Evolutionary conservation across 2,888 invertebrate genomes (phyloP).

Genomic region (Drosophila engyochracea): DNA sequence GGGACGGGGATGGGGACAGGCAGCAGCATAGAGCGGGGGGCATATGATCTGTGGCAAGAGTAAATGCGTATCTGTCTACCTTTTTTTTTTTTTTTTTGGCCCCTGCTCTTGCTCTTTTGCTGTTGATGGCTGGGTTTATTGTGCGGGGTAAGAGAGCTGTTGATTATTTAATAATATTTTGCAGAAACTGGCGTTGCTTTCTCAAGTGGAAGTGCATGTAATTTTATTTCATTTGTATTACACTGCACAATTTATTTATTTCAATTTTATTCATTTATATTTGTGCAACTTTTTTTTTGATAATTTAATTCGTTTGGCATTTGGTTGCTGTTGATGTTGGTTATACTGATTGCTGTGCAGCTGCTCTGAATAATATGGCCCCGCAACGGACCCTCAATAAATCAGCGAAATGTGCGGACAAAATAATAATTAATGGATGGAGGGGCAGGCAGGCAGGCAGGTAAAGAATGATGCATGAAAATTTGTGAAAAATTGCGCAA

Average conservation of each 20-base stretch:
- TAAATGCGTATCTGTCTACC: constrained; percentile 60
- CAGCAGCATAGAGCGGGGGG: neutral
- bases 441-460: constrained; percentile 13
- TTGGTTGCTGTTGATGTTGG: constrained; percentile 41
- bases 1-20: constrained; percentile 19
- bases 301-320: constrained; percentile 56
- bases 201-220: constrained; percentile 78
- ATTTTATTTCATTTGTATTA: constrained; percentile 73
- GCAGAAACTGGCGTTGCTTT: constrained; percentile 53
- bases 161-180: constrained; percentile 74
- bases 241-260: constrained; percentile 50
- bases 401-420: constrained; percentile 76
- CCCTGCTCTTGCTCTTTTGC: neutral
- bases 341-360: constrained; percentile 56
- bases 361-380: constrained; percentile 48
- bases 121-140: constrained; percentile 7
- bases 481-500: constrained; percentile 79
- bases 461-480: constrained; percentile 66
- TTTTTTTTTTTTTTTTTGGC: constrained; percentile 17
- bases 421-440: constrained; percentile 73
- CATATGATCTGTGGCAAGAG: constrained; percentile 54
- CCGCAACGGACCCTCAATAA: constrained; percentile 61
- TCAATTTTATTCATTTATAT: constrained; percentile 1
- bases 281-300: constrained; percentile 12
- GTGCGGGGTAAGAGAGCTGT: constrained; percentile 43